Evolutionary conservation across 2,113 vertebrate species (phyloP), one percentile per base, ranked within the genome.

Genomic region (Mirounga angustirostris): DNA sequence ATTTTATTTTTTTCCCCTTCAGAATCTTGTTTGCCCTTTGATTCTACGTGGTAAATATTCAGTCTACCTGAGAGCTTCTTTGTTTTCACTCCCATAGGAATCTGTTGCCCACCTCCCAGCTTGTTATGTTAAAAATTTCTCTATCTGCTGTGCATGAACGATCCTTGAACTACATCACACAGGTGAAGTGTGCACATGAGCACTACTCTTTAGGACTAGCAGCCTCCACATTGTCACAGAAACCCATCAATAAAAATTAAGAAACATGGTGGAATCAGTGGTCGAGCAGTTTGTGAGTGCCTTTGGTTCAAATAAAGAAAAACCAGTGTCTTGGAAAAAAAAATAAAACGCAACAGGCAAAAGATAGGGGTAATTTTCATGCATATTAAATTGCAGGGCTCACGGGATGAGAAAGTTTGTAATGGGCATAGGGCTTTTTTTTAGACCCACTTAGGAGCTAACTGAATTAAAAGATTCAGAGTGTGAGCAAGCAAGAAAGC

Each of bases 301-400:
- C 96, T 93, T 74, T 30, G 71, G 61, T 50, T 95, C 92, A 81
- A 93, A 87, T 52, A 97, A 96, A 97, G 86, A 22, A 52, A 98
- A 90, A 86, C 85, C 36, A 11, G 61, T 93, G 73, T 91, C 78
- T 98, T 91, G 19, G 89, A 67, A 88, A 94, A 92, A 93, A 8
- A 95, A 80, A 91, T 19, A 94, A 87, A 96, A 78, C 18, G 80
- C 94, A 96, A 85, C 16, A 95, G 90, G 33, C 10, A 89, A 95
- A 98, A 96, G 2, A 94, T 10, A 92, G 26, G 74, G 74, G 33
- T 94, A 92, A 98, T 96, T 98, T 95, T 94, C 26, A 93, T 86
- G 92, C 52, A 61, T 96, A 84, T 94, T 94, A 95, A 93, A 92
- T 88, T 96, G 40, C 58, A 96, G 33, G 79, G 92, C 90, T 98